Base-by-base conservation (phyloP, 2,797 vertebrate genomes). In the Myotis daubentonii region DNA sequence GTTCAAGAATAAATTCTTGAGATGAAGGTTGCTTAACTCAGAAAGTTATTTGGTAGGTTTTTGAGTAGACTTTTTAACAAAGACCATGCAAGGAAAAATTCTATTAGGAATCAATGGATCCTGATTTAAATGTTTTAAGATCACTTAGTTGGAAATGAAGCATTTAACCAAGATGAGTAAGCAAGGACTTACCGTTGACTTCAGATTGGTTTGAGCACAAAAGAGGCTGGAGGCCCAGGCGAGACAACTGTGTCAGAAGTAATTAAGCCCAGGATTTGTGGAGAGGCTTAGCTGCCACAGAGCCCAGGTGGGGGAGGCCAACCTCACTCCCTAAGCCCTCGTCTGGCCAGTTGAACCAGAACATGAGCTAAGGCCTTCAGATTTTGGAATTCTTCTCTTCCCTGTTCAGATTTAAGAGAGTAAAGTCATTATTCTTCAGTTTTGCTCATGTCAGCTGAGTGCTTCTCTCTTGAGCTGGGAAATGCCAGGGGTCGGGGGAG, bases 181-280 rank as follows among this genome's bases (percentile, higher is more conserved):
- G 93, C 92, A 94, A 90, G 96, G 47, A 17, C 89, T 97, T 97
- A 93, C 75, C 94, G 94, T 91, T 97, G 96, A 94, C 97, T 97
- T 96, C 75, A 93, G 72, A 75, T 85, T 96, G 94, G 95, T 95
- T 93, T 87, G 95, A 97, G 82, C 89, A 95, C 91, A 96, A 97
- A 97, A 95, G 95, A 92, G 96, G 92, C 94, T 97, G 92, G 96
- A 97, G 96, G 96, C 96, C 79, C 89, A 97, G 74, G 91, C 84
- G 16, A 92, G 93, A 96, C 93, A 97, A 97, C 97, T 96, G 94
- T 98, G 97, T 97, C 94, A 93, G 89, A 91, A 97, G 97, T 97
- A 97, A 98, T 97, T 98, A 98, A 97, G 96, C 96, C 96, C 95
- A 92, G 95, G 97, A 97, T 97, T 97, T 98, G 96, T 78, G 97